Base-by-base conservation (phyloP, 2,797 vertebrate species). In the Erithacus rubecula region DNA sequence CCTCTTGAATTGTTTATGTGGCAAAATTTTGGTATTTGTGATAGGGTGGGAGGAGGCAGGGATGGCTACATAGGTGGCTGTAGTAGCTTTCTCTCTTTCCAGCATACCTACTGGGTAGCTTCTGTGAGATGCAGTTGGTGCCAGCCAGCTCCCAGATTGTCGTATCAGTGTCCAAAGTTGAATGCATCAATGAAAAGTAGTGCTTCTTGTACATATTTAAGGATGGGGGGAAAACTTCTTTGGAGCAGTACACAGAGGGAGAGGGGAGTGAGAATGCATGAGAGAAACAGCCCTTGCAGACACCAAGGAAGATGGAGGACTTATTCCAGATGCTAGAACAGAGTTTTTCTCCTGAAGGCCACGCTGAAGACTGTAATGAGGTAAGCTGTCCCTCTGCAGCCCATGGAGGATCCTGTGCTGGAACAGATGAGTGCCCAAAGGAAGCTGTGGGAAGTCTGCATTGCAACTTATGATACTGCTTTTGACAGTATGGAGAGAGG, bases 21-120 rank as follows among this genome's bases (percentile, higher is more conserved):
- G 13, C 8, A 51, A 55, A 20, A 11, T 37, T 62, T 60, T 67
- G 30, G 2, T 60, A 32, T 6, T n/a, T 46, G 29, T 51, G 13
- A 8, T 2, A 2, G 6, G 37, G n/a, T n/a, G 39, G 29, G 17
- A 5, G 12, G 18, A 4, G 9, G 3, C 2, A 3, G 6, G 12
- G 4, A 46, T 53, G 8, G 18, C 47, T 39, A 16, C 10, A 67
- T 6, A 22, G 20, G 49, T 56, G 11, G 6, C 16, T 63, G 10
- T 34, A 37, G 19, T 37, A 56, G 8, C 20, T 56, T 63, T 37
- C 23, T 37, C 7, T 34, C 6, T 44, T 43, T 52, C 12, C 44
- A 34, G 5, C 5, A 8, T 14, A 51, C 10, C 5, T 43, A 12
- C 8, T 24, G 5, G 3, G 4, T 14, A 10, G 13, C 8, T 74